Conservation (phyloP, 2,888 invertebrate genomes). For the Watsonalla cultraria region DNA sequence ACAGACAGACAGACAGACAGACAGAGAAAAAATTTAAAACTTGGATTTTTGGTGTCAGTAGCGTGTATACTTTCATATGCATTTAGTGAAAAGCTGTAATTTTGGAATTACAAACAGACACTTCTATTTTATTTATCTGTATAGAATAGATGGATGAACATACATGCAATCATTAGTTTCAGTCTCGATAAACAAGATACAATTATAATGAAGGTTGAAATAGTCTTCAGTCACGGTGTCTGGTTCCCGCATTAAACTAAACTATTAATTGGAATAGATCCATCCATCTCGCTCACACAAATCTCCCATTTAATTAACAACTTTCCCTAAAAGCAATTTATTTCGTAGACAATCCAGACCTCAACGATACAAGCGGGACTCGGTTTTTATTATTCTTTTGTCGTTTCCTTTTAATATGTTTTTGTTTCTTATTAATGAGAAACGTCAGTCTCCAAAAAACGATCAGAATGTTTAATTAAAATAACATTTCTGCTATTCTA, state of each 20-base stretch:
- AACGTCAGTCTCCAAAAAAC: conserved; percentile 1
- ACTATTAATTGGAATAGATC: conserved; percentile 5
- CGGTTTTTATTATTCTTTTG: background rate
- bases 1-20: too few relatives aligned
- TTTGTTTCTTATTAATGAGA: conserved; percentile 2
- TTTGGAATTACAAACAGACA: too few relatives aligned
- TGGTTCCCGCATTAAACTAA: conserved; percentile 7
- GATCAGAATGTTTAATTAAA: conserved; percentile 3
- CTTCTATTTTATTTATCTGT: too few relatives aligned
- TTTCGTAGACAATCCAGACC: conserved; percentile 24
- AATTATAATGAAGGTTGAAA: too few relatives aligned
- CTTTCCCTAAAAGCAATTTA: conserved; percentile 26
- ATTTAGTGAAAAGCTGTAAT: too few relatives aligned
- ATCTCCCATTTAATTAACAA: conserved; percentile 29
- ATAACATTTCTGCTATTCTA: background rate
- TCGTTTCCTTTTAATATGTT: background rate
- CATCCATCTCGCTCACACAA: conserved; percentile 30
- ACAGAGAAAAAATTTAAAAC: too few relatives aligned
- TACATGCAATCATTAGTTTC: too few relatives aligned
- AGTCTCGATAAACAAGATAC: too few relatives aligned
- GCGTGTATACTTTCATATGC: too few relatives aligned
- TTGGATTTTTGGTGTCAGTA: too few relatives aligned
- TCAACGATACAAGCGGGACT: conserved; percentile 7
- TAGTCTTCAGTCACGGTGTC: conserved; percentile 13
- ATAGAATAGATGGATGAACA: too few relatives aligned